Evolutionary conservation across 2,113 vertebrate species (phyloP), one percentile per base, ranked within the genome.

Genomic region (Gnathonemus longibarbis): DNA sequence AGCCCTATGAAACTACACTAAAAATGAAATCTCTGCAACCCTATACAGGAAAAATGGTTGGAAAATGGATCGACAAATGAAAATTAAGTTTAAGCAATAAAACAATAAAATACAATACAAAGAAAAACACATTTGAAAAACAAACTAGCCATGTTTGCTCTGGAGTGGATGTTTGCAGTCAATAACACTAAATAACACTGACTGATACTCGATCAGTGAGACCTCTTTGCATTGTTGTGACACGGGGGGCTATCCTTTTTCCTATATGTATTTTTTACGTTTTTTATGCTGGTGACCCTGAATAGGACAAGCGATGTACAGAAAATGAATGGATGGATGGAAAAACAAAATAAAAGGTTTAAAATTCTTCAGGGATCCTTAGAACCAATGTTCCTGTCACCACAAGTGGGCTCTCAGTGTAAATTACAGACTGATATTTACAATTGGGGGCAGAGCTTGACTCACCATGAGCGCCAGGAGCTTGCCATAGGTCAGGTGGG

Each of bases 401-500:
- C 27, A 77, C 70, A 39, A 17, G 21, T 5, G 6, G 74, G 13
- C 31, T 42, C 13, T 80, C 31, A 19, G 35, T 80, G 74, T 42
- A 80, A 80, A 17, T 42, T n/a, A 80, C 1, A 42, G 17, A 39
- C 74, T 42, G 74, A 42, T 35, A 80, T 80, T 35, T 80, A 42
- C 74, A 80, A 19, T 42, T 80, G 74, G 35, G 35, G 74, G 62
- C 74, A 2, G 0, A 42, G 74, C 74, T 17, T 11, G 15, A 80
- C 97, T 97, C 93, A 99, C 98, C 89, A 97, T 99, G 58, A 98
- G 93, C 4, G 98, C 97, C 88, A 99, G 95, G 1, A 99, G 96
- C 84, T 99, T 99, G 77, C 98, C 98, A 0, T 99, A 99, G 42
- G 98, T 99, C 89, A 99, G 98, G 92, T 99, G 98, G 39, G 98